Conservation (phyloP, 2,113 vertebrate genomes). For the Tonatia bakeri region DNA sequence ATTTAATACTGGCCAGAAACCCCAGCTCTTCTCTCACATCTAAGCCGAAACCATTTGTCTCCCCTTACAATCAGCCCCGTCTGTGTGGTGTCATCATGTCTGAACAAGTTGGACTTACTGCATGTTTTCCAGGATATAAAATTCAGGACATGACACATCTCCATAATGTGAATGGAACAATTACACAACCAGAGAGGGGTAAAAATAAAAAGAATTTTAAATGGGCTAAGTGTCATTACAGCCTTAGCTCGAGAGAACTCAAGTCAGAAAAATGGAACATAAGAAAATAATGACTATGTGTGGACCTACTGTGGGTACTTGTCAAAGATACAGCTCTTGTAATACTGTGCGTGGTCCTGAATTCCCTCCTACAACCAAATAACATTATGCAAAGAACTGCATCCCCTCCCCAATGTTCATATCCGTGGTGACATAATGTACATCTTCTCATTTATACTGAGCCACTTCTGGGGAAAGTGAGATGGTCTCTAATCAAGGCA, state of each 20-base stretch:
- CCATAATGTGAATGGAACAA: constrained; percentile 44
- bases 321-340: background rate
- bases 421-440: background rate
- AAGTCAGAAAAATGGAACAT: constrained; percentile 12
- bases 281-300: background rate
- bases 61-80: background rate
- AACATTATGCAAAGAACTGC: background rate
- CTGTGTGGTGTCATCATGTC: constrained; percentile 1
- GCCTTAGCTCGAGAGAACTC: constrained; percentile 28
- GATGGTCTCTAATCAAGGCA: background rate
- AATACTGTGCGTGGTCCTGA: background rate
- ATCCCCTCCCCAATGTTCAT: background rate
- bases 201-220: background rate
- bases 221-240: background rate
- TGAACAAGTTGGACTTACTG: constrained; percentile 51
- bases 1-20: constrained; percentile 20
- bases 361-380: background rate
- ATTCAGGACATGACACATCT: constrained; percentile 57
- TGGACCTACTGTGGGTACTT: background rate
- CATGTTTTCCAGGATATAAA: constrained; percentile 59
- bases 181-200: background rate
- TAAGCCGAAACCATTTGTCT: constrained; percentile 32
- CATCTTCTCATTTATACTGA: background rate
- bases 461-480: background rate
- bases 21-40: background rate